phyloP scores from a whole-genome alignment of 2,888 invertebrate species.

The Catocala sponsa region DNA sequence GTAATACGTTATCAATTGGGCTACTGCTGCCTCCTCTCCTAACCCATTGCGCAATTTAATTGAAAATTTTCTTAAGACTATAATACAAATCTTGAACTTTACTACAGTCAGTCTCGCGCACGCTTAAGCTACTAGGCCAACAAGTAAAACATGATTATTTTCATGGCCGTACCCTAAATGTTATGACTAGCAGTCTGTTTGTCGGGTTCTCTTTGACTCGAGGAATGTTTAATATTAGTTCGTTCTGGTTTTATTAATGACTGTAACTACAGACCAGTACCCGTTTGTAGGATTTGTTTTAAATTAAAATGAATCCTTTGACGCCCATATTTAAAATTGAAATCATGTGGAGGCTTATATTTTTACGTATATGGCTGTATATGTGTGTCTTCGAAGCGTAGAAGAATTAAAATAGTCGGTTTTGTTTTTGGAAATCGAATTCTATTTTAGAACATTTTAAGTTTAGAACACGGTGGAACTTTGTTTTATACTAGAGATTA shows the following conservation, averaged over 20 bases:
- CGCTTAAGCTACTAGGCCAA: too few species aligned
- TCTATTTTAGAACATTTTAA: too few species aligned
- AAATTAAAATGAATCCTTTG: slow-evolving; percentile 45
- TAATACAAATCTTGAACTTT: too few species aligned
- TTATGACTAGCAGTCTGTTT: slow-evolving; percentile 37
- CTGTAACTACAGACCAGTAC: slow-evolving; percentile 23
- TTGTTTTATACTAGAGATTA: too few species aligned
- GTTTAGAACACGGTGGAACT: too few species aligned
- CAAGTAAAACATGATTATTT: slow-evolving; percentile 15
- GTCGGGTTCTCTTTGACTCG: slow-evolving; percentile 50
- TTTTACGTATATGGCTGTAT: background rate
- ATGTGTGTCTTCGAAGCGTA: background rate
- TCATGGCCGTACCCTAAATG: slow-evolving; percentile 24
- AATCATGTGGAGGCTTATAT: slow-evolving; percentile 17
- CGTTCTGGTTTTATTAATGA: slow-evolving; percentile 54
- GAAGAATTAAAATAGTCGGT: too few species aligned
- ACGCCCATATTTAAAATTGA: slow-evolving; percentile 35
- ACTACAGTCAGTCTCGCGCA: too few species aligned
- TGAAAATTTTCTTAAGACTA: too few species aligned
- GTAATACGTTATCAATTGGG: too few species aligned
- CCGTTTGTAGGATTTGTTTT: slow-evolving; percentile 36
- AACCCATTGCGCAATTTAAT: too few species aligned
- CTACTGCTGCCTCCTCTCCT: too few species aligned
- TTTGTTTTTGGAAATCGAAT: too few species aligned
- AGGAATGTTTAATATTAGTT: slow-evolving; percentile 63